Base-by-base conservation (phyloP, 2,797 vertebrate genomes). In the Tamandua tetradactyla region DNA sequence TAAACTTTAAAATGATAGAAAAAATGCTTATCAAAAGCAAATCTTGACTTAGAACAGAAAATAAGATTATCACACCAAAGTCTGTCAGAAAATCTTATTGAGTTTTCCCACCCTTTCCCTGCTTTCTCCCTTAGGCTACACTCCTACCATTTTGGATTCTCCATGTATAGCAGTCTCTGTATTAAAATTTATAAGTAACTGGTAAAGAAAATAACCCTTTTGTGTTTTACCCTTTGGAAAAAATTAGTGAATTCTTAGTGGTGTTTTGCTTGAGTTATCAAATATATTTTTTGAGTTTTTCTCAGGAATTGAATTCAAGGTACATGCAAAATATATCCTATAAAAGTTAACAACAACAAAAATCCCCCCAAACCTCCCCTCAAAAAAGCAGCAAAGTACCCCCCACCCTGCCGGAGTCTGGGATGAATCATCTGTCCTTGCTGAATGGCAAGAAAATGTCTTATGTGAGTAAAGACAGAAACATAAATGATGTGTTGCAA, bases 381-480 rank as follows among this genome's bases (percentile, higher is more conserved):
- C n/a, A n/a, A n/a, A 20, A 55, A 55, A 55, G 52, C 18, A 55
- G 18, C 6, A 55, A 14, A n/a, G n/a, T n/a, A n/a, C n/a, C n/a
- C n/a, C n/a, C n/a, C n/a, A n/a, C n/a, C n/a, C n/a, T n/a, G n/a
- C 13, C 0, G 23, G 47, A 97, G 96, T 95, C 72, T 89, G 81
- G n/a, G 62, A 93, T 95, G 94, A 97, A 96, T 96, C 27, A 66
- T 68, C 44, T 94, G 37, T 93, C 92, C 87, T 83, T 95, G 30
- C 61, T 96, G 91, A 98, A 94, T 97, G 88, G 64, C n/a, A 94
- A 95, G 93, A 97, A 94, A 98, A 97, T 96, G 32, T 71, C 82
- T 94, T 68, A 55, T 94, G 80, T 97, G 97, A 95, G 95, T 94
- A 97, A 98, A 42, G 7, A 96, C 22, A 97, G 88, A 85, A 81